Conservation (phyloP, 2,888 invertebrate genomes). For the Sepiola atlantica region DNA sequence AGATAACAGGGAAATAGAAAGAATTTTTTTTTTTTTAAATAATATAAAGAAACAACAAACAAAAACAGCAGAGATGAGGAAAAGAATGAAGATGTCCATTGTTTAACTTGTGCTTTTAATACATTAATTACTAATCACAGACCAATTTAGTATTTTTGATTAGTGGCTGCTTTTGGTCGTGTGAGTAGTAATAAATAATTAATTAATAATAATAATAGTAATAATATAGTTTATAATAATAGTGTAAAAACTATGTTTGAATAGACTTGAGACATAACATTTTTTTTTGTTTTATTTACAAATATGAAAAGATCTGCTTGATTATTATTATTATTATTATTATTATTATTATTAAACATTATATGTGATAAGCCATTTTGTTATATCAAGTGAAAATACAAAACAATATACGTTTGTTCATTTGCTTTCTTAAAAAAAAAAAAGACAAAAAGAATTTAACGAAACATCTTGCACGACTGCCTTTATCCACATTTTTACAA, state of each 20-base stretch:
- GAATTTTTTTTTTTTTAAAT: too few species aligned
- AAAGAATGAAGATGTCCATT: background rate
- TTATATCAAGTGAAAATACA: background rate
- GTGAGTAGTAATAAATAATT: background rate
- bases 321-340: constrained; percentile 14
- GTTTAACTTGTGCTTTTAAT: constrained; percentile 6
- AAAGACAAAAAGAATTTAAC: background rate
- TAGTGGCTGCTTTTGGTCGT: background rate
- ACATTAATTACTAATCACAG: background rate
- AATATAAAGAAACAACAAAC: background rate
- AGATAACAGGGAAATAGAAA: too few species aligned
- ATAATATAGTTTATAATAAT: constrained; percentile 4
- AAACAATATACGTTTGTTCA: background rate
- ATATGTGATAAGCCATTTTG: background rate
- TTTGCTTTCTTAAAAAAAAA: background rate
- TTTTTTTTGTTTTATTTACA: background rate
- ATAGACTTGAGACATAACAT: background rate
- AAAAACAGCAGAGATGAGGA: background rate
- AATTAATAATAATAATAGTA: background rate
- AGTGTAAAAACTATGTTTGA: background rate
- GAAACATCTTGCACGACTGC: background rate
- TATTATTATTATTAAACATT: background rate
- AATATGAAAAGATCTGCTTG: background rate
- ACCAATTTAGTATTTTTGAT: background rate
- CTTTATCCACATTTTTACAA: background rate